Base-by-base conservation (phyloP, 2,113 vertebrate species). In the Microtus richardsoni region DNA sequence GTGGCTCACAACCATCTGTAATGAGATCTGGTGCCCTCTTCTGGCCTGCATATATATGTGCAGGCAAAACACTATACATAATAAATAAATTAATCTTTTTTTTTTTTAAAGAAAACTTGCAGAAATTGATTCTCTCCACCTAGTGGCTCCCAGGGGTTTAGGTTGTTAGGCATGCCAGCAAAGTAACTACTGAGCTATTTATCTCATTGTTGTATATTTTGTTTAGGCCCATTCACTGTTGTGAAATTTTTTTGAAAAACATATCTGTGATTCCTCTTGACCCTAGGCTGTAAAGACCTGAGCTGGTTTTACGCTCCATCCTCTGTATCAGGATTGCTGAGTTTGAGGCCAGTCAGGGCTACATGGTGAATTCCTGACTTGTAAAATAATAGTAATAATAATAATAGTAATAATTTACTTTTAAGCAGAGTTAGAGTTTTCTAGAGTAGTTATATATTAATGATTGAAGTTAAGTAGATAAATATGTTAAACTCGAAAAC, bases 391-490 rank as follows among this genome's bases (percentile, higher is more conserved):
- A 33, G 33, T 6, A 58, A 33, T 8, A 78, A 68, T 16, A 33
- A 33, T 30, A 33, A 33, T 17, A 70, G 7, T 70, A 70, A n/a
- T 70, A 74, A 44, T 83, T 84, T 92, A 33, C 74, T 62, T 89
- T 78, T 87, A 91, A 94, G 77, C 26, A 91, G 39, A 94, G 58
- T 73, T 89, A 44, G 7, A 73, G 8, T 88, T 36, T 83, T 93
- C 49, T 90, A 66, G 41, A 95, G 66, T 75, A 83, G 26, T 75
- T 95, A 49, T 24, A 66, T 79, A 52, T 93, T 95, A 95, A 68
- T 95, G 85, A 88, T 91, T 94, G 39, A 93, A 84, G 86, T 83
- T 66, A 89, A 78, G 1, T 87, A 6, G 83, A 54, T 58, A 58
- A 58, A 58, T 58, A 21, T 21, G 54, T 58, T 58, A 58, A 19